Evolutionary conservation across 2,888 invertebrate species (phyloP), one percentile per base, ranked within the genome.

Genomic region (Agrochola macilenta): DNA sequence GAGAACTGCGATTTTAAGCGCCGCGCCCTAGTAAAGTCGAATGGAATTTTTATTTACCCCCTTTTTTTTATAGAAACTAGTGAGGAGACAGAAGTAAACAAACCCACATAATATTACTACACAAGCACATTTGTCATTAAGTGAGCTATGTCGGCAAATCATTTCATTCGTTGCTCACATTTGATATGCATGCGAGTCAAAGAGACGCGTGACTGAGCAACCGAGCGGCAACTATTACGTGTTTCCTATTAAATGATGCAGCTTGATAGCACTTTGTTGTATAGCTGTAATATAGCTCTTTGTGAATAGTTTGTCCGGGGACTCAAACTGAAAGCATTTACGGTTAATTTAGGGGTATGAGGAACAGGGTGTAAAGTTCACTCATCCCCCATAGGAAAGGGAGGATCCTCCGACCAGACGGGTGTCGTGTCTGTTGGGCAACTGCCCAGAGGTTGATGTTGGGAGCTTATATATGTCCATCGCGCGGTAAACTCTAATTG

Each of bases 141-240:
- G 46, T 17, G n/a, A 35, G 60, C 17, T 60, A 80, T 71, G 76
- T 49, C 20, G 14, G 39, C 39, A 54, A 71, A 73, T 71, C 43
- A 79, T 69, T 79, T 69, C 30, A 83, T 83, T 69, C 66, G 65
- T 75, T 66, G 17, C 49, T 69, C 35, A 82, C 57, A n/a, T n/a
- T 57, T 35, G 20, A 43, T 52, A n/a, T 43, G 14, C 60, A 60
- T 57, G 26, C n/a, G 43, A 20, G 20, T 35, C 64, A 39, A 3
- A 49, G 35, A 14, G 39, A 35, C 49, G 72, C 74, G 69, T 46
- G 79, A 72, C 46, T 74, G 69, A 65, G 17, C 57, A 57, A 11
- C 23, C 17, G 17, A 20, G 30, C 9, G 43, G 49, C n/a, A n/a
- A 35, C 20, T 72, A 26, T 75, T 20, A 43, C 52, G 49, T 60